phyloP scores from a whole-genome alignment of 2,797 vertebrate species.

The Pyrocephalus nanus region DNA sequence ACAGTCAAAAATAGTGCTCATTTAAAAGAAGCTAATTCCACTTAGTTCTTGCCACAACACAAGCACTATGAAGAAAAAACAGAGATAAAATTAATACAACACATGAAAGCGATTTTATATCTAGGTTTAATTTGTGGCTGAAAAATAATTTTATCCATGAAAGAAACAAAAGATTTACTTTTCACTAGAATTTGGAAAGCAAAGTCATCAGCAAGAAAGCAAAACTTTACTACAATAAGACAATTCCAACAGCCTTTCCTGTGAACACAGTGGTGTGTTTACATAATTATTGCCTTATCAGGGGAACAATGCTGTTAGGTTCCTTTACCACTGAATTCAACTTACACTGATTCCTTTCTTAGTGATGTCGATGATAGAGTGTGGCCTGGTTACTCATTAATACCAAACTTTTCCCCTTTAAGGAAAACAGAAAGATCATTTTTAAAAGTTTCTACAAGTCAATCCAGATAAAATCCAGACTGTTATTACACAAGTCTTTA shows the following conservation, averaged over 20 bases:
- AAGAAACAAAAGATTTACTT: neutral
- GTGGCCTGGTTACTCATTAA: neutral
- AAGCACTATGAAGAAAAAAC: neutral
- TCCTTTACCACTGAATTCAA: slow-evolving; percentile 19
- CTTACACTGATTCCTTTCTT: neutral
- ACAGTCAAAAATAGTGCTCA: neutral
- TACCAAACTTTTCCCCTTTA: neutral
- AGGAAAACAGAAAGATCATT: neutral
- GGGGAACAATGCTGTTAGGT: neutral
- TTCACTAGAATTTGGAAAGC: neutral
- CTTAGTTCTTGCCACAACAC: neutral
- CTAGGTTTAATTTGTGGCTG: neutral
- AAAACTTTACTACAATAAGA: neutral
- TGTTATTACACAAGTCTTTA: neutral
- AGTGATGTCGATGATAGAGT: neutral
- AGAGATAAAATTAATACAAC: neutral
- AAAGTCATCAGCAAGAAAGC: neutral
- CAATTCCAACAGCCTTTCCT: neutral
- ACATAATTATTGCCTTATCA: slow-evolving; percentile 33
- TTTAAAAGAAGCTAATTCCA: neutral
- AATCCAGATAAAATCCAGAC: neutral
- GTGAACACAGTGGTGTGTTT: neutral
- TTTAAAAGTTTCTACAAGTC: neutral
- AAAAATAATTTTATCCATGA: neutral
- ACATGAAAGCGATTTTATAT: neutral